Evolutionary conservation across 2,797 vertebrate species (phyloP).

Genomic region (Tragelaphus eurycerus): DNA sequence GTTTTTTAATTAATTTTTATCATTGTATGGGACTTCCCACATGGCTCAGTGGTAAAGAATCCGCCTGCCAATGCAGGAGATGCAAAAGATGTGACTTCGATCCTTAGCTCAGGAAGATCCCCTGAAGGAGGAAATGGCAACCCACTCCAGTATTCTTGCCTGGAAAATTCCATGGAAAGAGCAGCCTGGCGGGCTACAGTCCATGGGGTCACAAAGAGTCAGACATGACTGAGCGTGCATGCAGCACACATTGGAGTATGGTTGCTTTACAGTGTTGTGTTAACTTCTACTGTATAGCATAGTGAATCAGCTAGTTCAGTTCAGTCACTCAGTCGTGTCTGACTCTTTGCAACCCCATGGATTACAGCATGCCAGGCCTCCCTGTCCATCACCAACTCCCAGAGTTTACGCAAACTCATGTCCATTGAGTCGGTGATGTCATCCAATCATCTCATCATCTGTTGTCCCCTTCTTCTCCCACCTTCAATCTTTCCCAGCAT

Average conservation of each 20-base stretch:
- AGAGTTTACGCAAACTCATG: not conserved
- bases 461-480: accelerated
- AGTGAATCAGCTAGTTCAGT: not conserved
- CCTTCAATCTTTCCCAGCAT: not conserved
- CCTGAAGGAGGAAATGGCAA: not conserved
- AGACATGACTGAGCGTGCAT: not conserved
- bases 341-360: not conserved
- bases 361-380: not conserved
- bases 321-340: not conserved
- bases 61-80: not conserved
- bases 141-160: not conserved
- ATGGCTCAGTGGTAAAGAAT: not conserved
- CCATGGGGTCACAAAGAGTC: not conserved
- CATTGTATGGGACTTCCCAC: not conserved
- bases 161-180: not conserved
- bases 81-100: not conserved
- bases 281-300: not conserved
- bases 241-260: not conserved
- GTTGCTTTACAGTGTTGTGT: not conserved
- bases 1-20: not conserved
- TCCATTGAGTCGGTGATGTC: not conserved
- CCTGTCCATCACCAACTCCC: not conserved
- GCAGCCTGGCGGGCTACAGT: not conserved
- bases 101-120: not conserved
- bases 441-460: not conserved